Evolutionary conservation across 2,113 vertebrate species (phyloP), one percentile per base, ranked within the genome.

Genomic region (Tapirus terrestris): DNA sequence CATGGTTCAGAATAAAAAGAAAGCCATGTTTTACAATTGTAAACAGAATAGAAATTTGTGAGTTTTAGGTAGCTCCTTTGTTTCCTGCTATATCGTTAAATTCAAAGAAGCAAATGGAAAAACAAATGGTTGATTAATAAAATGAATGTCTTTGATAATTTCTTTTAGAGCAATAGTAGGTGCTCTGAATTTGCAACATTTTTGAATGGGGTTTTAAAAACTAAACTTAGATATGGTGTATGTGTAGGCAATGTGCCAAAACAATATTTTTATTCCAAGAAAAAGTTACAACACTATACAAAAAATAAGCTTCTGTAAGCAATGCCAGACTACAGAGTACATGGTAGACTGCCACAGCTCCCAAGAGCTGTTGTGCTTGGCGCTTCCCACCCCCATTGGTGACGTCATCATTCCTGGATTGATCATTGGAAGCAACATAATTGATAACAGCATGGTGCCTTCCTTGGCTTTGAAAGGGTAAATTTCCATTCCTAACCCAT

Each of bases 191-290:
- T 68, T 77, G 17, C 3, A 16, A 43, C 65, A 61, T 67, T 88
- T 97, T 80, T 63, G 2, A 92, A 86, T 72, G 65, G 4, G 73
- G 84, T n/a, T 97, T 92, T 90, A 63, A 92, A 68, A 98, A 93
- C 7, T 58, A 76, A 93, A 91, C 25, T 90, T 92, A 82, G 39
- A 91, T 89, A 94, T 87, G 51, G 17, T 60, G 3, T 13, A 36
- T 89, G 33, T 96, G 3, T 87, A 82, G 39, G 53, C 36, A 96
- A 92, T 73, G 58, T 8, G 16, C 85, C 91, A 80, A 95, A 97
- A 94, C 53, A 97, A 97, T 97, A 95, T 97, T 98, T 98, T 97
- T 1, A 51, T 98, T 97, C 39, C 60, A 96, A 87, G 76, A 48
- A 45, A 95, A 29, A 13, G 89, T 91, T 95, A 90, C 14, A 83